Evolutionary conservation across 2,113 vertebrate genomes (phyloP).

Genomic region (Labrus mixtus): DNA sequence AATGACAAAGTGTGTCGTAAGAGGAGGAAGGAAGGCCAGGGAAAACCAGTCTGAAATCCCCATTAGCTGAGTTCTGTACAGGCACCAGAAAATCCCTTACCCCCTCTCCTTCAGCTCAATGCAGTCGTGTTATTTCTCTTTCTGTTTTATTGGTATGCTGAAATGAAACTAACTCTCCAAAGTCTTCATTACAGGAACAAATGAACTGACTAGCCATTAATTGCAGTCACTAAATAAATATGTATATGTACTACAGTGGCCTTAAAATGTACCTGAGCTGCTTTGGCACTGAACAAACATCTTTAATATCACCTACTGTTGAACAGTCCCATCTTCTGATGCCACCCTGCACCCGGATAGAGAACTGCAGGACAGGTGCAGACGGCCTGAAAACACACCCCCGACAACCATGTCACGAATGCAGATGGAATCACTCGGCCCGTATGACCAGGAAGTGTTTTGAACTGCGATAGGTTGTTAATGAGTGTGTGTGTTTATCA

Average conservation of each 20-base stretch:
- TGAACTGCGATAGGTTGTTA: slow-evolving; percentile 15
- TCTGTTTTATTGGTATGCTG: background rate
- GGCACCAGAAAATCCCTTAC: background rate
- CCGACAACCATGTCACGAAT: background rate
- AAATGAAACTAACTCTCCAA: slow-evolving; percentile 10
- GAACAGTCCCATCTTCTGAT: background rate
- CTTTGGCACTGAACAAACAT: too few species aligned
- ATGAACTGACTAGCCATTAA: too few species aligned
- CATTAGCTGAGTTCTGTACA: background rate
- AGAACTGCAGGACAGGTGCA: background rate
- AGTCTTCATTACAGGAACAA: background rate
- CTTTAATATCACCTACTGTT: background rate
- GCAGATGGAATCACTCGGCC: background rate
- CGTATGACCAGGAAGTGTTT: slow-evolving; percentile 9
- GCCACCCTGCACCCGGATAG: background rate
- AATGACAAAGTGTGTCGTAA: background rate
- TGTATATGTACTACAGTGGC: too few species aligned
- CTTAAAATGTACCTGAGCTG: too few species aligned
- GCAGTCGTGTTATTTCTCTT: background rate
- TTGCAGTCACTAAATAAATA: too few species aligned
- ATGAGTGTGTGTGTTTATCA: background rate
- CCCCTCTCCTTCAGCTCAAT: background rate
- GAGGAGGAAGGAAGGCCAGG: background rate
- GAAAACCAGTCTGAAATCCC: background rate
- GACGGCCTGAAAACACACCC: background rate